phyloP scores from a whole-genome alignment of 2,888 invertebrate genomes.

The Cyclophora punctaria region DNA sequence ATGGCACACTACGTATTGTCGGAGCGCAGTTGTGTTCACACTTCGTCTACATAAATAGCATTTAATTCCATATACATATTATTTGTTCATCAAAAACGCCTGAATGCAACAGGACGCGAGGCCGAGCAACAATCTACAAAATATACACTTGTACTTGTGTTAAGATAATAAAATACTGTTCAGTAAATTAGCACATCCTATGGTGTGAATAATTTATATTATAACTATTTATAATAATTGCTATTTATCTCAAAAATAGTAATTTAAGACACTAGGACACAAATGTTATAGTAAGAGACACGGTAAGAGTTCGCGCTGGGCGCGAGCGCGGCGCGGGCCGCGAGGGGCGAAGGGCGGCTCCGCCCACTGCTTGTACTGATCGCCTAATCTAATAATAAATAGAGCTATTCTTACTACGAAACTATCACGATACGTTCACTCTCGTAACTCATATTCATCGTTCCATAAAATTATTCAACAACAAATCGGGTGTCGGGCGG shows the following conservation, averaged over 20 bases:
- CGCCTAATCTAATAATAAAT: conserved; percentile 48
- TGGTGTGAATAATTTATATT: neutral
- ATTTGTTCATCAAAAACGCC: too few species aligned
- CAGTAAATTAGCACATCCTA: neutral
- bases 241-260: conserved; percentile 5
- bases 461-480: neutral
- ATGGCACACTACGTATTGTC: too few species aligned
- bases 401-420: conserved; percentile 35
- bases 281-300: conserved; percentile 4
- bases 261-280: neutral
- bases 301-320: conserved; percentile 2
- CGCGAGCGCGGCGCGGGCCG: neutral
- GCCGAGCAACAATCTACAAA: too few species aligned
- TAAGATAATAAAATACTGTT: neutral
- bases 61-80: too few species aligned
- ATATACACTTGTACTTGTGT: neutral
- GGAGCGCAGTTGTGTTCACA: too few species aligned
- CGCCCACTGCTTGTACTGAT: conserved; percentile 1
- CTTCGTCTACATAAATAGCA: too few species aligned
- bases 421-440: conserved; percentile 27
- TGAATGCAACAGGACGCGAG: too few species aligned
- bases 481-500: neutral
- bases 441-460: neutral
- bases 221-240: neutral
- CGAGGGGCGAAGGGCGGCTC: neutral